Evolutionary conservation across 2,797 vertebrate genomes (phyloP).

Genomic region (Orestias chungarensis): DNA sequence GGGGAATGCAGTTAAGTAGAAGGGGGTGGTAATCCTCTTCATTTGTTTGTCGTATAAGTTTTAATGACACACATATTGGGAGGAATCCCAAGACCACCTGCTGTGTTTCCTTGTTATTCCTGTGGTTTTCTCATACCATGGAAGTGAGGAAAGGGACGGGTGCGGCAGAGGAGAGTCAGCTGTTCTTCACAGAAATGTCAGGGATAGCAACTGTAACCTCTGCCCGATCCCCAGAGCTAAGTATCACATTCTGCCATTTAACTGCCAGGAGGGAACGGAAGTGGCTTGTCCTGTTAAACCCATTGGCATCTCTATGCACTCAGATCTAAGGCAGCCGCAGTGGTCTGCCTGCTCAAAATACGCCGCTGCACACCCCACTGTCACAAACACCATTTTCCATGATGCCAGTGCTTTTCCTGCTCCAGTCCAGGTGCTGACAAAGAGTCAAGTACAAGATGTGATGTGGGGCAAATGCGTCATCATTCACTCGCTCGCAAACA

Average conservation of each 20-base stretch:
- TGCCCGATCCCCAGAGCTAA: conserved; percentile 64
- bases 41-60: background rate
- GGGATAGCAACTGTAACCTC: conserved; percentile 70
- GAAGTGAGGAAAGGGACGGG: conserved; percentile 40
- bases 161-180: conserved; percentile 56
- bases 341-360: conserved; percentile 69
- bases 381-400: conserved; percentile 73
- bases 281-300: conserved; percentile 75
- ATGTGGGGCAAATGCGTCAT: conserved; percentile 54
- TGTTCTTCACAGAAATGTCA: conserved; percentile 74
- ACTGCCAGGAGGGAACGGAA: conserved; percentile 72
- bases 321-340: conserved; percentile 70
- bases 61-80: conserved; percentile 54
- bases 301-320: conserved; percentile 63
- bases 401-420: conserved; percentile 59
- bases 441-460: conserved; percentile 43
- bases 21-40: background rate
- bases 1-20: conserved; percentile 19
- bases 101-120: conserved; percentile 59
- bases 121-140: conserved; percentile 64
- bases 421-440: conserved; percentile 56
- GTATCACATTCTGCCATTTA: conserved; percentile 68
- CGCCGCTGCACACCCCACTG: conserved; percentile 49
- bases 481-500: conserved; percentile 52
- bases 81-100: conserved; percentile 59